Evolutionary conservation across 2,888 invertebrate species (phyloP).

Genomic region (Oscheius sp.): DNA sequence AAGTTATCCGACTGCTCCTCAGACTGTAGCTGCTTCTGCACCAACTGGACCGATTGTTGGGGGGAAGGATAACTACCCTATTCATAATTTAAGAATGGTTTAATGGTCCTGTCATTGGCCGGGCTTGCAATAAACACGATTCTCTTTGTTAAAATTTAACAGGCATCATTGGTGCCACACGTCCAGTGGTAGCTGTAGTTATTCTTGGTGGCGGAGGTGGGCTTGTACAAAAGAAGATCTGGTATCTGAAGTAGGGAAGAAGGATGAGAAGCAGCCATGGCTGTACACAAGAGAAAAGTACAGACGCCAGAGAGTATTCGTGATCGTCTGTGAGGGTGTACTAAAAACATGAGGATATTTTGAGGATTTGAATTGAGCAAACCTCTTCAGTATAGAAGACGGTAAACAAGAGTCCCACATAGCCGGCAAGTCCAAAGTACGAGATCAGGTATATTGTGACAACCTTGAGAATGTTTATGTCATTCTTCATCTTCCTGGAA

Average conservation of each 20-base stretch:
- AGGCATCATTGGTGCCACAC: no score
- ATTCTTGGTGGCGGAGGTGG: neutral
- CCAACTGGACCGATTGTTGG: neutral
- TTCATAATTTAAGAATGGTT: no score
- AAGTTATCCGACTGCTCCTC: slow-evolving; percentile 4
- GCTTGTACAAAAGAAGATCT: slow-evolving; percentile 5
- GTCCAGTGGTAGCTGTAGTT: neutral
- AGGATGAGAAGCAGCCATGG: slow-evolving; percentile 12
- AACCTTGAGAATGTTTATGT: slow-evolving; percentile 5
- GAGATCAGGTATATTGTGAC: neutral
- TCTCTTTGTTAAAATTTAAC: no score
- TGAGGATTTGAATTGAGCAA: no score
- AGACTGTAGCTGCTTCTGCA: neutral
- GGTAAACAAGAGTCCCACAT: neutral
- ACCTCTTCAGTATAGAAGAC: no score
- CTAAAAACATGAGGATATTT: neutral
- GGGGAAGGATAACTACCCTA: no score
- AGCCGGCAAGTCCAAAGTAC: neutral
- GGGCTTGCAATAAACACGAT: no score
- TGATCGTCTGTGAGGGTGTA: slow-evolving; percentile 3
- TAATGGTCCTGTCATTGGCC: no score
- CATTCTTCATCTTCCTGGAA: slow-evolving; percentile 22
- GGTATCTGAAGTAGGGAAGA: slow-evolving; percentile 21
- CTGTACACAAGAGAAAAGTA: slow-evolving; percentile 13
- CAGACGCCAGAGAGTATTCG: slow-evolving; percentile 19